Conservation (phyloP, 1,140 invertebrate species). For the Drosophila fuyamai region DNA sequence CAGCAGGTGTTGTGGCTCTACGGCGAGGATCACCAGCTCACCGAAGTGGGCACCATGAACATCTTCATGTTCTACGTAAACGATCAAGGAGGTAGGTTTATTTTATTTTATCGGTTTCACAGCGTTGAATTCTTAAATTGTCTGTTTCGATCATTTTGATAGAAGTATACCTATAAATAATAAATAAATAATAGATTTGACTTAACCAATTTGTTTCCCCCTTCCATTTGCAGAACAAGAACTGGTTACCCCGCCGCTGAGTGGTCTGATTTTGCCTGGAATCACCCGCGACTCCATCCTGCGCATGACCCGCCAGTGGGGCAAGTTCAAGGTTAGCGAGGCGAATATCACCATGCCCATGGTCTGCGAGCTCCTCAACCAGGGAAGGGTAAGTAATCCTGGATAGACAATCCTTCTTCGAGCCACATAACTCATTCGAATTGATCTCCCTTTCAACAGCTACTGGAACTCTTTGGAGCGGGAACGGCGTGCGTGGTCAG, state of each 20-base stretch:
- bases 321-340: slow-evolving; percentile 94
- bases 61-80: slow-evolving; percentile 96
- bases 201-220: neutral
- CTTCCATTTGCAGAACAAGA: slow-evolving; percentile 91
- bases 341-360: slow-evolving; percentile 94
- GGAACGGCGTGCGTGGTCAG: slow-evolving; percentile 97
- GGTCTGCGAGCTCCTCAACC: slow-evolving; percentile 89
- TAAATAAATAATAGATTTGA: too few relatives aligned
- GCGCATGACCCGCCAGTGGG: slow-evolving; percentile 92
- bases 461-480: slow-evolving; percentile 97
- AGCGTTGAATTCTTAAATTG: too few relatives aligned
- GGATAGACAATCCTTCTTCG: rapidly evolving
- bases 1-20: slow-evolving; percentile 99
- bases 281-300: slow-evolving; percentile 95
- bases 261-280: slow-evolving; percentile 96
- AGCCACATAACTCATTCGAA: neutral
- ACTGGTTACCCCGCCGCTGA: slow-evolving; percentile 96
- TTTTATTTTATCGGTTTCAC: too few relatives aligned
- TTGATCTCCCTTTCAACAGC: slow-evolving; percentile 85
- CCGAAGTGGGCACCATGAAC: slow-evolving; percentile 99
- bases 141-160: too few relatives aligned
- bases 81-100: slow-evolving; percentile 92
- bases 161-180: too few relatives aligned
- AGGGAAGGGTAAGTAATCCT: slow-evolving; percentile 91
- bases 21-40: slow-evolving; percentile 96